Base-by-base conservation (phyloP, 2,113 vertebrate species). In the Platysternon megacephalum region DNA sequence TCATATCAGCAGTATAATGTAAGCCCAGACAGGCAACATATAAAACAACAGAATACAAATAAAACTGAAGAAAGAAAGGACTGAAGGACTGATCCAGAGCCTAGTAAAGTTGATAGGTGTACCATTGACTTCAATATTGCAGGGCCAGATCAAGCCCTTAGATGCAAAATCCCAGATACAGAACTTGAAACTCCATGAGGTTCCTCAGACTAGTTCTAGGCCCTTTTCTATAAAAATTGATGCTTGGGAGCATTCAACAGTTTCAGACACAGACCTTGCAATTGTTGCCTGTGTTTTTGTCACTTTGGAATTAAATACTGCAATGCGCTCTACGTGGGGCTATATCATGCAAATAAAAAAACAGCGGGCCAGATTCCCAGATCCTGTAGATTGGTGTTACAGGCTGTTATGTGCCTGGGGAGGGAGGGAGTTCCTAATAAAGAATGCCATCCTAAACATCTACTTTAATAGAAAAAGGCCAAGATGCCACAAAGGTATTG, bases 111-210 rank as follows among this genome's bases (percentile, higher is more conserved):
- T 46, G 55, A 10, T 81, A 42, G 84, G 29, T 61, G 13, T 61
- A 32, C 29, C 13, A 61, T 16, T 61, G 58, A 61, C 58, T 32
- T 61, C 58, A 61, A 32, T 32, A 14, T 32, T 61, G 29, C 58
- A 21, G 58, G 82, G 51, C 58, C 39, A 42, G 29, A 94, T 16
- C 79, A 86, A 84, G 24, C n/a, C 91, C 86, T 96, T 84, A 42
- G 52, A 61, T 86, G 79, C 61, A 88, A 72, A 83, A 61, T 42
- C 86, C 51, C 88, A 76, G 39, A 86, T 84, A 24, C 55, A 46
- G 39, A 82, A 17, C 91, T 90, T 93, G 88, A 88, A 83, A 94
- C 81, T 95, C 89, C 61, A 49, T 13, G 11, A 91, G 61, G 44
- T 72, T 61, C 84, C 53, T 91, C 81, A 58, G 35, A 89, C 24